A percentile compares a stretch with the other conserved stretches of the same genome.
Conservation (phyloP, 2,113 vertebrate genomes). For the Cinclus mexicanus region DNA sequence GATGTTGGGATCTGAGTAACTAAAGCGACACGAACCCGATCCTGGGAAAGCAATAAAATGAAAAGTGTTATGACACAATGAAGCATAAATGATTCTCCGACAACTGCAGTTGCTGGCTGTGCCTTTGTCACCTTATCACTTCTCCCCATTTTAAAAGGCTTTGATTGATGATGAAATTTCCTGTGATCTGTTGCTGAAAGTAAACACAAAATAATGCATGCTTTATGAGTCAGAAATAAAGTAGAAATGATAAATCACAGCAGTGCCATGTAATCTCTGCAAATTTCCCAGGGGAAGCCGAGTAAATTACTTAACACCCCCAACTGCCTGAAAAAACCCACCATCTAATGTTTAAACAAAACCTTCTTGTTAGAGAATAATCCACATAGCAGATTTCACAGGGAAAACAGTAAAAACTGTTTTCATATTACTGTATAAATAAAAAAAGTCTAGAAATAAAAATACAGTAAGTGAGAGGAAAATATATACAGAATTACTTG, state of each 20-base stretch:
- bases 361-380: conserved; percentile 45
- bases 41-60: conserved; percentile 76
- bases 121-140: conserved; percentile 44
- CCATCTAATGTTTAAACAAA: conserved; percentile 36
- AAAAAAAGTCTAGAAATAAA: not conserved
- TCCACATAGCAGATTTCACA: not conserved
- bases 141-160: conserved; percentile 36
- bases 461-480: not conserved
- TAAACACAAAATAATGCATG: conserved; percentile 69
- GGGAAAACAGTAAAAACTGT: not conserved
- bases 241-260: conserved; percentile 71
- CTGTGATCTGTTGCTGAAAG: conserved; percentile 65
- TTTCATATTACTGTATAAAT: not conserved
- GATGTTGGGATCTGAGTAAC: conserved; percentile 94
- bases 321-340: not conserved
- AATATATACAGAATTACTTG: not conserved
- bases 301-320: conserved; percentile 52
- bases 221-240: conserved; percentile 67
- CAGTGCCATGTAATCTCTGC: conserved; percentile 59
- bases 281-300: conserved; percentile 68
- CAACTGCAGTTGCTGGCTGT: conserved; percentile 18
- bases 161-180: conserved; percentile 69
- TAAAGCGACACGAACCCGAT: conserved; percentile 93
- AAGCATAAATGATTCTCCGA: conserved; percentile 44
- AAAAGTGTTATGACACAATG: conserved; percentile 51